Conservation (phyloP, 23 tunicate genomes). For the Botrylloides violaceus region DNA sequence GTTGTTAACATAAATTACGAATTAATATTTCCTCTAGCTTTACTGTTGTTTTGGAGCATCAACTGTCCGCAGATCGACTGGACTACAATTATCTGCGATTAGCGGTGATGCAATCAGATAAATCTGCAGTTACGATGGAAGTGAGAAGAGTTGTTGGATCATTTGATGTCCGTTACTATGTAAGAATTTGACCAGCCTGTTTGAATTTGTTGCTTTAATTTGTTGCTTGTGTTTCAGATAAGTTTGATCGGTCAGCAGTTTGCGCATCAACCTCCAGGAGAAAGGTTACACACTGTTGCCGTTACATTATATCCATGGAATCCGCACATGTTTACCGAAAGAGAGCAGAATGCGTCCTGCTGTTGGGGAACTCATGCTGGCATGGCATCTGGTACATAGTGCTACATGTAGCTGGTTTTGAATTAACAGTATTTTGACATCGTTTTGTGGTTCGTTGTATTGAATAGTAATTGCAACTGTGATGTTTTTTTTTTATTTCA, state of each 20-base stretch:
- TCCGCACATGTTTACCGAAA: neutral
- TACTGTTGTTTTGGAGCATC: neutral
- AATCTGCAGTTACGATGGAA: neutral
- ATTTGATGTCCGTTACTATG: neutral
- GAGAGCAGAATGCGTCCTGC: neutral
- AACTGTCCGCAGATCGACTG: neutral
- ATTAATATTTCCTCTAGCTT: neutral
- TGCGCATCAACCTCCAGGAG: constrained; percentile 10
- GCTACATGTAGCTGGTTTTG: too few relatives aligned
- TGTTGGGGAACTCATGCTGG: neutral
- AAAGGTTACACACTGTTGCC: neutral
- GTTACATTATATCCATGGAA: constrained; percentile 18
- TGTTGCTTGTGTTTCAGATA: neutral
- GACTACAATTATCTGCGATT: neutral
- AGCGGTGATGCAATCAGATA: neutral
- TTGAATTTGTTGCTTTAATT: neutral
- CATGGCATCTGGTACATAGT: neutral
- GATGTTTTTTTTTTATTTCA: too few relatives aligned
- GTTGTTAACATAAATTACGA: too few relatives aligned
- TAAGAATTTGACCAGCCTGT: neutral
- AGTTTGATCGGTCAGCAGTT: neutral
- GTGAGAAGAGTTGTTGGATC: neutral
- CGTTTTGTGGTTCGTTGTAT: too few relatives aligned
- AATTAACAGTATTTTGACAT: too few relatives aligned
- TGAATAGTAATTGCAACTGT: too few relatives aligned